A percentile compares a stretch with the other conserved stretches of the same genome.
These are phyloP conservation scores for Zaprionus kolodkinae DNA, from an alignment of 1,140 invertebrate genomes.

Conservation along the genomic window DNA sequence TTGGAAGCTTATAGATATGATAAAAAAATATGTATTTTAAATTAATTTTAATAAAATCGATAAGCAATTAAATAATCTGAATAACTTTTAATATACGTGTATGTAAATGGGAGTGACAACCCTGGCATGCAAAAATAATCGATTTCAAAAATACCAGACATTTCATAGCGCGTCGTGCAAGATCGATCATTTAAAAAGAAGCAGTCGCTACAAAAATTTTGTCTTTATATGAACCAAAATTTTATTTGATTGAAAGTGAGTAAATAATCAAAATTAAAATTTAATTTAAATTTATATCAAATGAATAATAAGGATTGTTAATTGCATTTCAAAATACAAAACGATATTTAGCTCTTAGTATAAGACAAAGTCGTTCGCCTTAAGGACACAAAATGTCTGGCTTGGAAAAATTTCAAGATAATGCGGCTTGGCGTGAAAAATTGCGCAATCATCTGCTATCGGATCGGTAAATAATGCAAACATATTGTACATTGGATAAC, in stretches of 20 bases:
- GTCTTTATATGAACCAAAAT: background rate
- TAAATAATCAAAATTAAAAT: background rate
- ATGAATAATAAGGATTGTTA: background rate
- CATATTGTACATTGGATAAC: slow-evolving; percentile 1
- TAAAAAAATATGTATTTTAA: background rate
- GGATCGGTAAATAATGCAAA: slow-evolving; percentile 73
- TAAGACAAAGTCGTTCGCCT: slow-evolving; percentile 7
- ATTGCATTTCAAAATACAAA: background rate
- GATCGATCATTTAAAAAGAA: slow-evolving; percentile 23
- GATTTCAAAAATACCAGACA: slow-evolving; percentile 30
- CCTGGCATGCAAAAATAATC: background rate
- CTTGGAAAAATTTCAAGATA: slow-evolving; percentile 75
- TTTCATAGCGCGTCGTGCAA: slow-evolving; percentile 11
- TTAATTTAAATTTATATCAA: background rate
- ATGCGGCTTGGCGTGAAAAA: slow-evolving; percentile 69
- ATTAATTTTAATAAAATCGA: background rate
- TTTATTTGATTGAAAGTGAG: slow-evolving; percentile 16
- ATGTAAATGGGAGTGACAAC: background rate
- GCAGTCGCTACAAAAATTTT: background rate
- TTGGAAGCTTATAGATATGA: too few species aligned
- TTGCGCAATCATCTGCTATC: slow-evolving; percentile 62
- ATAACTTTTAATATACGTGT: background rate
- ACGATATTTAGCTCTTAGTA: slow-evolving; percentile 2
- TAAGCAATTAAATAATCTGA: background rate
- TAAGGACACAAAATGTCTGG: slow-evolving; percentile 62